Evolutionary conservation across 2,113 vertebrate genomes (phyloP), one percentile per base, ranked within the genome.

Genomic region (Quiscalus mexicanus): DNA sequence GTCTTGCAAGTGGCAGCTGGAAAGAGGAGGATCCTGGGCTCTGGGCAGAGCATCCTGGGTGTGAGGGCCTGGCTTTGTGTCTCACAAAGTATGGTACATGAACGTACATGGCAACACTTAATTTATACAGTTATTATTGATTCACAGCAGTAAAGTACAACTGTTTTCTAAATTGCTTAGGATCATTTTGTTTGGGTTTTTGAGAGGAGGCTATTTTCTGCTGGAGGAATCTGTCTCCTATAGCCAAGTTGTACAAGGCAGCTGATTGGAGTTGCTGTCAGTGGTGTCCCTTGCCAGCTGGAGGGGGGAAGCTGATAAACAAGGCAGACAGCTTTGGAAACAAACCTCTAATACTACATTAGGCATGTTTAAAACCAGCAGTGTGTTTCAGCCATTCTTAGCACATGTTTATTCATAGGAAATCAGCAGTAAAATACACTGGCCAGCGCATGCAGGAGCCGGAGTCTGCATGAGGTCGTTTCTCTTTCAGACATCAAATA

Each of bases 361-460:
- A 96, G 85, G 84, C 62, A 55, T 84, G 83, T 97, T 98, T 96
- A 94, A 97, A 97, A 90, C 23, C 95, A 97, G 94, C 95, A 95
- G 95, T 86, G 65, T 96, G 87, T 95, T 96, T 93, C 94, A 95
- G 69, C 74, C 83, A 5, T 93, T 85, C 95, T 95, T 90, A 91
- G 88, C 82, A 50, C 88, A 96, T 97, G 93, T 98, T 98, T 98
- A 98, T 98, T 98, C 93, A 97, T 98, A 95, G 97, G 91, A 96
- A 97, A 97, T 96, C 95, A 97, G 89, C 93, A 95, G 93, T 97
- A 92, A 97, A 97, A 96, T 93, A 90, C 42, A 86, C 68, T 94
- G 86, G 81, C 95, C 59, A 50, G 77, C 5, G 0, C 52, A 30
- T 55, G 60, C 30, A 59, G 91, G 85, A 96, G 90, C 20, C 30